A percentile compares a stretch with the other conserved stretches of the same genome.
Conservation (phyloP, 2,113 vertebrate species). For the Oreochromis aureus region DNA sequence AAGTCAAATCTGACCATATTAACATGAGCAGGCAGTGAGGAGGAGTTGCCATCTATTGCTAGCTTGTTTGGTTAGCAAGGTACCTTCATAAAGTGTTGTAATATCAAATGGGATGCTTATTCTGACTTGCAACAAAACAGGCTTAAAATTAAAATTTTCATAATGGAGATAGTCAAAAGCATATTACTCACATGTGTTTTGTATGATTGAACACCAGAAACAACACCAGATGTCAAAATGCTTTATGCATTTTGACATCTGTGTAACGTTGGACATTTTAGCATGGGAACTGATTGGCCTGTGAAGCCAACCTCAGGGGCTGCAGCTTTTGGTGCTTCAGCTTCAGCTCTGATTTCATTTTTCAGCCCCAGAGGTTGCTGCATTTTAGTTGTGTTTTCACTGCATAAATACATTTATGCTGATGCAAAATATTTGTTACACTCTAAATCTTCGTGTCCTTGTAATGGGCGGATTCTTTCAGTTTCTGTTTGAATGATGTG, state of each 20-base stretch:
- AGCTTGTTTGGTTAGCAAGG: not conserved
- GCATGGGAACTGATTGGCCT: not conserved
- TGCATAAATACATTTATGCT: not conserved
- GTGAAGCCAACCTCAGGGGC: not conserved
- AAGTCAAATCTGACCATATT: not conserved
- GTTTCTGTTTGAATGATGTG: not conserved
- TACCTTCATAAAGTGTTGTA: not conserved
- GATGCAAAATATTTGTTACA: not conserved
- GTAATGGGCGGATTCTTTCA: not conserved
- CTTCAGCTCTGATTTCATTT: not conserved
- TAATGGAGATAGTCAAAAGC: not conserved
- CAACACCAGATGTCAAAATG: not conserved
- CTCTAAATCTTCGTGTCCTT: not conserved
- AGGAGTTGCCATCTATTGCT: not conserved
- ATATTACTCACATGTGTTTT: not conserved
- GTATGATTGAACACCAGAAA: not conserved
- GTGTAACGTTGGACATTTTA: not conserved
- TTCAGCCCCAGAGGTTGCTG: not conserved
- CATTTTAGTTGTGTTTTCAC: not conserved
- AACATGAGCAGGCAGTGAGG: not conserved
- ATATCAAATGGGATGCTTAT: not conserved
- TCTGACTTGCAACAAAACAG: not conserved
- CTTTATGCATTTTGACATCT: too few relatives aligned
- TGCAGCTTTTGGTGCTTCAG: not conserved
- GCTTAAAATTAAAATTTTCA: not conserved